Base-by-base conservation (phyloP, 2,797 vertebrate genomes). In the Podargus strigoides region DNA sequence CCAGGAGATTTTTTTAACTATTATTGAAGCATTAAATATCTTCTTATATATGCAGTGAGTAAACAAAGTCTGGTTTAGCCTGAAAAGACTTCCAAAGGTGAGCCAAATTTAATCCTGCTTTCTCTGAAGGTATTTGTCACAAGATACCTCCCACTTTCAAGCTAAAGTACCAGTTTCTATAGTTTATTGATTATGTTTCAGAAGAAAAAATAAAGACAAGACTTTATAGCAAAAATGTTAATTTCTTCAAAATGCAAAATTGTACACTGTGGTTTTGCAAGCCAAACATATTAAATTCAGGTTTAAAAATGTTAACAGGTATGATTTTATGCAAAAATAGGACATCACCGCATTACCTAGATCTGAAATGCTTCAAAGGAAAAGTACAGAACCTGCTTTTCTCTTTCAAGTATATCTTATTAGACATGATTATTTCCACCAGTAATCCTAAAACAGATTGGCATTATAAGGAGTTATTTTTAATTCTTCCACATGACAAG, bases 381-480 rank as follows among this genome's bases (percentile, higher is more conserved):
- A 44, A 90, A 70, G 28, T 24, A 84, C 1, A 12, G 58, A 74
- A 62, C 4, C 13, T 3, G 2, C 21, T 85, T 72, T 69, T 81
- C 44, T 66, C 42, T 89, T 87, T 46, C 55, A 69, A 81, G 27
- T 52, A 5, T 24, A 50, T 46, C 79, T 76, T 53, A 85, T 26
- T 80, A 58, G 27, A 42, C 19, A 10, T 2, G 4, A 90, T 75
- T 89, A 68, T 60, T 93, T 75, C 46, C 12, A 69, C 63, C 50
- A 55, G 77, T 68, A 80, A 67, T 66, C 32, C 32, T 76, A 58
- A 68, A 73, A 1, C 34, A 78, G 60, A 58, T 0, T 60, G 66
- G 67, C 37, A 94, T 69, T 91, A 19, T 15, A 84, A 69, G 42
- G 39, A 94, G 66, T 39, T 92, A 81, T 91, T 93, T 96, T 93